Conservation (phyloP, 1,140 invertebrate species). For the Drosophila pandora region DNA sequence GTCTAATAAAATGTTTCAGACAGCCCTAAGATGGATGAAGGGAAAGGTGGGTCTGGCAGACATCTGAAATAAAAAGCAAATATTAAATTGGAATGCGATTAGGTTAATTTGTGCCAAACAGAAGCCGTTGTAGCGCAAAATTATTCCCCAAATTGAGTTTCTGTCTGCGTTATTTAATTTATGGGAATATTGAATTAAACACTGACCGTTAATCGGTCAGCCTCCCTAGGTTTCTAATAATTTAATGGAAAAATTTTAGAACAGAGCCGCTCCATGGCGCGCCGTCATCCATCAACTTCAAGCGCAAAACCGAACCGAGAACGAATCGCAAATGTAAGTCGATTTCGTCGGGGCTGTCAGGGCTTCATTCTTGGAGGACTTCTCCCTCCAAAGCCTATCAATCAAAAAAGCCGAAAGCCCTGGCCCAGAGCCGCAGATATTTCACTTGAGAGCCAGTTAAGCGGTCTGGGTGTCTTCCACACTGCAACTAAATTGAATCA, state of each 20-base stretch:
- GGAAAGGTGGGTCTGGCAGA: neutral
- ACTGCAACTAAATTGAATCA: constrained; percentile 76
- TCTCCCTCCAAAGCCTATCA: constrained; percentile 62
- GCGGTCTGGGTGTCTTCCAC: constrained; percentile 40
- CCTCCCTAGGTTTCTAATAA: neutral
- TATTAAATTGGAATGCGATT: constrained; percentile 2
- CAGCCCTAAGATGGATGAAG: neutral
- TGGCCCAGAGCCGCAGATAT: constrained; percentile 62
- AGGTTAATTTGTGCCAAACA: neutral
- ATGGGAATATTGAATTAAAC: neutral
- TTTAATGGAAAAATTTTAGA: neutral
- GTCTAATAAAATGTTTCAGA: constrained; percentile 40
- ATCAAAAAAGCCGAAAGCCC: constrained; percentile 61
- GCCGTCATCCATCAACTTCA: constrained; percentile 62
- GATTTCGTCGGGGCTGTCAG: constrained; percentile 6
- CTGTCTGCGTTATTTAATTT: neutral
- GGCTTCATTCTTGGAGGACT: neutral
- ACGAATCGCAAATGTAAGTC: constrained; percentile 40
- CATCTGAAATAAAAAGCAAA: neutral
- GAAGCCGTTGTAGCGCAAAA: neutral
- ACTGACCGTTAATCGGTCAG: no score
- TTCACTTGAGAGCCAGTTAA: constrained; percentile 64
- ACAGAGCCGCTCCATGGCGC: neutral
- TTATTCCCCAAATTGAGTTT: neutral
- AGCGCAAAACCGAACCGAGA: constrained; percentile 31